These are phyloP conservation scores for Sycobia sp. DNA, from an alignment of 1,140 invertebrate genomes.

Conservation along the genomic window DNA sequence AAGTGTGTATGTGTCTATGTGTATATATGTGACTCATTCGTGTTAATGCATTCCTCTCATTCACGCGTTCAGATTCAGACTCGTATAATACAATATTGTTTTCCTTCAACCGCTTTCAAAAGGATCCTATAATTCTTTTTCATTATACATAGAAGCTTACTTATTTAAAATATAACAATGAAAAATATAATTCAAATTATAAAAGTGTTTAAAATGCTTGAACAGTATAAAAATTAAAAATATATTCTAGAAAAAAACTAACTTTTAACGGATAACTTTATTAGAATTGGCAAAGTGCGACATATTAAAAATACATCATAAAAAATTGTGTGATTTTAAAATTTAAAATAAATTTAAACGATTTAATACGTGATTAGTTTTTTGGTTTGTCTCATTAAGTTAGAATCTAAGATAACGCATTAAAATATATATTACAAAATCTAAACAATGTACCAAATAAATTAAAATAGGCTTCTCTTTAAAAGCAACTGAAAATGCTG, in stretches of 20 bases:
- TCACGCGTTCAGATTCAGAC: slow-evolving; percentile 2
- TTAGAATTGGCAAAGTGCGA: too few species aligned
- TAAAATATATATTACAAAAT: too few species aligned
- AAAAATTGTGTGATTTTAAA: too few species aligned
- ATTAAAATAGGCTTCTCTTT: too few species aligned
- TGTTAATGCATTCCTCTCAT: background rate
- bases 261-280: too few species aligned
- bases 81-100: background rate
- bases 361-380: too few species aligned
- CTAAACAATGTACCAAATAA: too few species aligned
- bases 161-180: background rate
- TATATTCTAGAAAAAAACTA: background rate
- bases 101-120: background rate
- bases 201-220: background rate
- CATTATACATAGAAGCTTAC: background rate
- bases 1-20: too few species aligned
- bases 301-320: too few species aligned
- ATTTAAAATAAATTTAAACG: too few species aligned
- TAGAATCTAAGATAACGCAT: too few species aligned
- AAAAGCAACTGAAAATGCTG: background rate
- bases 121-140: background rate
- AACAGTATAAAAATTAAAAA: background rate
- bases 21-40: slow-evolving; percentile 1
- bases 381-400: too few species aligned
- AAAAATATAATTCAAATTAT: background rate